Evolutionary conservation across 2,113 vertebrate species (phyloP), one percentile per base, ranked within the genome.

Genomic region (Anoplopoma fimbria): DNA sequence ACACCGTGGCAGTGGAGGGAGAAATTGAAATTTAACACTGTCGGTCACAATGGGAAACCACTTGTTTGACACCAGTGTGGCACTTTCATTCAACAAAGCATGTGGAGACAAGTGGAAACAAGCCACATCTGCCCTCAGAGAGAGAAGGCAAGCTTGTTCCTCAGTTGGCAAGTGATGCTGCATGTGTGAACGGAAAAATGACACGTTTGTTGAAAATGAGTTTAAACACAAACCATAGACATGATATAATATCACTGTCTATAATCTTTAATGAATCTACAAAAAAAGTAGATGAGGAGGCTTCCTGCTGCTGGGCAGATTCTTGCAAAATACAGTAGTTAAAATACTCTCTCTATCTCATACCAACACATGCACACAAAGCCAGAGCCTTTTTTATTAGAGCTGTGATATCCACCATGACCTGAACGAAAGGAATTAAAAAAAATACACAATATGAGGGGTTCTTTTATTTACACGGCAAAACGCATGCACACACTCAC

Each of bases 21-120:
- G 71, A 79, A 65, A 85, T 27, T 53, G 70, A 74, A 83, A 81
- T 25, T 40, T 62, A 45, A 83, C 23, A 34, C 34, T 68, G 67
- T 81, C 84, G 71, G 61, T 79, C 69, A 75, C 79, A 82, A 75
- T 70, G 64, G 67, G 33, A 86, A 83, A 74, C 36, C 58, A 53
- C 71, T 17, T 40, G 75, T 87, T 81, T 84, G 75, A 84, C 80
- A 80, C 55, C 76, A 58, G 23, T 27, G 85, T 78, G 85, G 69
- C 79, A 80, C 74, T 81, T 75, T 47, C 49, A 82, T 86, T 60
- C 71, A 31, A 53, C 60, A 36, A 17, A 57, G 58, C 75, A 75
- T 77, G 74, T 74, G 70, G 74, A 82, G 76, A 84, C 85, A 84
- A 88, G 81, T 81, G 71, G 60, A 82, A 83, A 87, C 85, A 88